Conservation (phyloP, 2,888 invertebrate genomes). For the Eudasyphora cyanicolor region DNA sequence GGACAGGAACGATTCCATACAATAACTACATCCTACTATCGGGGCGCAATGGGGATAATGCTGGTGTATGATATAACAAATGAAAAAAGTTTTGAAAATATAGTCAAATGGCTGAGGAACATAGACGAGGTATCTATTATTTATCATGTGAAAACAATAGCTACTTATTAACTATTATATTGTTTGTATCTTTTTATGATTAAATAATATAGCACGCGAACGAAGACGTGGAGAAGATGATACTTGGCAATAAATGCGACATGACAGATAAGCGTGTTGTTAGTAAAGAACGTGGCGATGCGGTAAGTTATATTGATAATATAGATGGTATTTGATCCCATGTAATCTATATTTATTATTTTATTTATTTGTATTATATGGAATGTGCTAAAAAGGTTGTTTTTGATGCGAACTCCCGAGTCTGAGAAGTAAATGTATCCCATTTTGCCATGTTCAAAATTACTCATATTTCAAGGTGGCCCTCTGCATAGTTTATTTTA, state of each 20-base stretch:
- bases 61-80: slow-evolving; percentile 98
- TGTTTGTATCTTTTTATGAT: neutral
- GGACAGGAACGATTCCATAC: slow-evolving; percentile 99
- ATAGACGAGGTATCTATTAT: slow-evolving; percentile 92
- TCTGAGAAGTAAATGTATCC: too few species aligned
- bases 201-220: slow-evolving; percentile 90
- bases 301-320: slow-evolving; percentile 83
- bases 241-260: slow-evolving; percentile 98
- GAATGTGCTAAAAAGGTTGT: too few species aligned
- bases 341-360: too few species aligned
- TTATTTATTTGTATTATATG: too few species aligned
- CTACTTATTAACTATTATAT: neutral
- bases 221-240: slow-evolving; percentile 99
- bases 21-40: slow-evolving; percentile 98
- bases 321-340: too few species aligned
- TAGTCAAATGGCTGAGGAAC: slow-evolving; percentile 98
- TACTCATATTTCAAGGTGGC: too few species aligned
- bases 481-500: too few species aligned
- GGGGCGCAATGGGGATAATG: slow-evolving; percentile 99
- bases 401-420: too few species aligned
- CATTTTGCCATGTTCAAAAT: too few species aligned
- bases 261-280: slow-evolving; percentile 97
- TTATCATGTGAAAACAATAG: neutral
- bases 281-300: slow-evolving; percentile 94
- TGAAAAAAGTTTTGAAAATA: slow-evolving; percentile 98